Evolutionary conservation across 2,888 invertebrate species (phyloP).

Genomic region (Agonopterix alstromeriana): DNA sequence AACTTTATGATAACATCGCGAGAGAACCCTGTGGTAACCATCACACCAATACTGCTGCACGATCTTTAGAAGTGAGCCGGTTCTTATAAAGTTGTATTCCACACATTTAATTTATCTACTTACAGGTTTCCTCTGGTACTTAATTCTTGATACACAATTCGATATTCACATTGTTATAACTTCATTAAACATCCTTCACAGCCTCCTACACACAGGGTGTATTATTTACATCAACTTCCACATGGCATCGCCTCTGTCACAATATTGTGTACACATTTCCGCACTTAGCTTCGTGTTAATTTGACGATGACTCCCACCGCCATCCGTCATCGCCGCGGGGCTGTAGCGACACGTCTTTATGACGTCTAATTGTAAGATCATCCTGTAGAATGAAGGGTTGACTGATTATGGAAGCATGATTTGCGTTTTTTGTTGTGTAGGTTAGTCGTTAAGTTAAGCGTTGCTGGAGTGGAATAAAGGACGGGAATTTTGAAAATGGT

Average conservation of each 20-base stretch:
- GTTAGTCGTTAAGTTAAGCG: slow-evolving; percentile 21
- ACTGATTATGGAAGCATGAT: slow-evolving; percentile 59
- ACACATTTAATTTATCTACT: too few relatives aligned
- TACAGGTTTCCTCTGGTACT: too few relatives aligned
- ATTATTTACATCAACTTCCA: slow-evolving; percentile 39
- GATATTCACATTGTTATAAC: too few relatives aligned
- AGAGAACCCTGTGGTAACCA: too few relatives aligned
- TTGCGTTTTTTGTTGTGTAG: slow-evolving; percentile 37
- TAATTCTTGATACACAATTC: too few relatives aligned
- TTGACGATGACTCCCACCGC: slow-evolving; percentile 60
- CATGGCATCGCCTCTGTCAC: slow-evolving; percentile 27
- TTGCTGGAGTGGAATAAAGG: neutral
- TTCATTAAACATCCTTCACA: neutral
- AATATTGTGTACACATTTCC: slow-evolving; percentile 61
- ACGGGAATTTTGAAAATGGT: neutral
- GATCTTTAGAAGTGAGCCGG: too few relatives aligned
- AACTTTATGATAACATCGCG: too few relatives aligned
- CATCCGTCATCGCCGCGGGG: slow-evolving; percentile 61
- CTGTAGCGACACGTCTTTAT: slow-evolving; percentile 49
- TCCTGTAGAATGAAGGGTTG: slow-evolving; percentile 50
- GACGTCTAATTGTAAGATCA: slow-evolving; percentile 67
- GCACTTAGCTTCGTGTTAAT: slow-evolving; percentile 69
- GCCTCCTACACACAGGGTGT: slow-evolving; percentile 9
- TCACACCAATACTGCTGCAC: too few relatives aligned
- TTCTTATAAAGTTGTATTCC: too few relatives aligned